Conservation (phyloP, 2,797 vertebrate species). For the Taeniopygia guttata region DNA sequence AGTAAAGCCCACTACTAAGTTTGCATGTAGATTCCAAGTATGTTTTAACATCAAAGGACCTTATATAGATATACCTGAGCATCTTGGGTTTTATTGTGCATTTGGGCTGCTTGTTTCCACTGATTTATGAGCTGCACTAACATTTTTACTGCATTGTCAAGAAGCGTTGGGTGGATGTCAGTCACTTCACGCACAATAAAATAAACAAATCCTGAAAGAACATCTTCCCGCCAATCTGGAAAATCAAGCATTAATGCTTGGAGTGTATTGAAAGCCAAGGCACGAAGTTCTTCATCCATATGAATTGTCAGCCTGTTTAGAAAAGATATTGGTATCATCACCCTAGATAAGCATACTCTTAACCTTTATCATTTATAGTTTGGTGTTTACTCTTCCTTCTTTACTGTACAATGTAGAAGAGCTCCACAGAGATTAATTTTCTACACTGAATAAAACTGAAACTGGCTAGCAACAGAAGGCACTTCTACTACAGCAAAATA, state of each 20-base stretch:
- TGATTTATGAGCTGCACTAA: slow-evolving; percentile 96
- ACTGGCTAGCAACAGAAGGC: not conserved
- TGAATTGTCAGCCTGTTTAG: slow-evolving; percentile 91
- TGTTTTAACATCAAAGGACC: not conserved
- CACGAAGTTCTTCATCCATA: slow-evolving; percentile 98
- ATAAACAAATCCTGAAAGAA: slow-evolving; percentile 95
- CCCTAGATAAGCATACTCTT: not conserved
- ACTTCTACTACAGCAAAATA: not conserved
- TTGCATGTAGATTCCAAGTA: not conserved
- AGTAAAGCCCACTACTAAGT: not conserved
- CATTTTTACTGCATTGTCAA: slow-evolving; percentile 99
- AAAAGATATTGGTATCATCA: slow-evolving; percentile 28
- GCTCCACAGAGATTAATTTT: not conserved
- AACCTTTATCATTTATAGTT: not conserved
- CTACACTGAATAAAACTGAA: not conserved
- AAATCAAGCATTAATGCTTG: slow-evolving; percentile 98
- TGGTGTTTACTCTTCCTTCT: not conserved
- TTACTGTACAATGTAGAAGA: not conserved
- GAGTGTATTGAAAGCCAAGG: slow-evolving; percentile 96
- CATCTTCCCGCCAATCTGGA: slow-evolving; percentile 97
- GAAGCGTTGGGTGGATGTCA: slow-evolving; percentile 91
- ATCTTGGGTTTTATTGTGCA: slow-evolving; percentile 89
- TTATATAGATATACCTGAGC: slow-evolving; percentile 77
- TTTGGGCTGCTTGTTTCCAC: slow-evolving; percentile 93
- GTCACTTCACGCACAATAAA: slow-evolving; percentile 97